A percentile compares a stretch with the other conserved stretches of the same genome.
Evolutionary conservation across 1,140 invertebrate species (phyloP).

Genomic region (Leptestheria dahalacensis): DNA sequence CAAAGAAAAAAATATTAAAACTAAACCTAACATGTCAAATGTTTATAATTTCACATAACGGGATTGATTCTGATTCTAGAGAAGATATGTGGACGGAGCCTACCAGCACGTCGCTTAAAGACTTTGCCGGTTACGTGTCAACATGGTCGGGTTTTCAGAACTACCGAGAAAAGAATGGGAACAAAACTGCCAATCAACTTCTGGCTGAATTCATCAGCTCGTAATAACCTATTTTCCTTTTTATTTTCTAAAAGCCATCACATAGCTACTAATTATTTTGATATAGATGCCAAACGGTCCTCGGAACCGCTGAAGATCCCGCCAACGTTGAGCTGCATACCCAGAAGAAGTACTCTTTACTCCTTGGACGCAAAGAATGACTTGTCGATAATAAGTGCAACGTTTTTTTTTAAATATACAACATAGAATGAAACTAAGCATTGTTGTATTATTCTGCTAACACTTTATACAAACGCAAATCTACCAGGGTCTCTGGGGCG

Average conservation of each 20-base stretch:
- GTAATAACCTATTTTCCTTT: background rate
- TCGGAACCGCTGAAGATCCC: background rate
- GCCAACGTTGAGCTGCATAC: background rate
- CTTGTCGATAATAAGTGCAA: background rate
- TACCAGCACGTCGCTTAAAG: background rate
- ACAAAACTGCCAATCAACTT: background rate
- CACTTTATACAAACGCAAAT: background rate
- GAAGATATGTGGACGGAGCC: background rate
- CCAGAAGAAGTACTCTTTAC: background rate
- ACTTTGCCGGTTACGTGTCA: conserved; percentile 2
- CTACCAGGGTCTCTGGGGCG: conserved; percentile 39
- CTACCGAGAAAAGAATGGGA: background rate
- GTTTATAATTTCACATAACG: background rate
- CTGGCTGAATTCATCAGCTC: conserved; percentile 1
- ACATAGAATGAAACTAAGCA: background rate
- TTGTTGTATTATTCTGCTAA: background rate
- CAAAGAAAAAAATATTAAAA: too few species aligned
- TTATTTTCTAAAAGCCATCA: too few species aligned
- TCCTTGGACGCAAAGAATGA: background rate
- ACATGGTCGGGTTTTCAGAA: conserved; percentile 8
- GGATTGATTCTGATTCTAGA: background rate
- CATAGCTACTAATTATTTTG: too few species aligned
- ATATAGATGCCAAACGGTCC: background rate
- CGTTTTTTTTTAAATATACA: background rate
- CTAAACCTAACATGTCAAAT: background rate